These are phyloP conservation scores for Periparus ater DNA, from an alignment of 2,797 vertebrate genomes.

Conservation along the genomic window DNA sequence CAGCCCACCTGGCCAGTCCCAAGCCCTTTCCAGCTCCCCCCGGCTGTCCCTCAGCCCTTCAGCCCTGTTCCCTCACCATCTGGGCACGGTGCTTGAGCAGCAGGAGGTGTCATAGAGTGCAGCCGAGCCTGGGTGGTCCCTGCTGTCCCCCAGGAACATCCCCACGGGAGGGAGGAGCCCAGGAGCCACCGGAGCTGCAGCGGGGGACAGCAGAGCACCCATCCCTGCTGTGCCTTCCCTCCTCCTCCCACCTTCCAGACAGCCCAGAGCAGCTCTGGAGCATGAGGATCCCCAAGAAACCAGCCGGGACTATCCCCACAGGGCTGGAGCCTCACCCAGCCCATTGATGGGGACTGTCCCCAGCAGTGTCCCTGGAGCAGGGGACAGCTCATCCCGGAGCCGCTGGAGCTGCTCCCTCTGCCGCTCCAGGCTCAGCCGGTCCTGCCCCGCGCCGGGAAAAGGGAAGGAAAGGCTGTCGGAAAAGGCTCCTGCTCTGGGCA, in stretches of 20 bases:
- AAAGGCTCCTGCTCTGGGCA: too few species aligned
- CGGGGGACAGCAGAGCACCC: not conserved
- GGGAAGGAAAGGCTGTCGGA: not conserved
- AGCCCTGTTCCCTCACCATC: not conserved
- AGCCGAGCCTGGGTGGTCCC: not conserved
- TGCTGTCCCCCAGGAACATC: not conserved
- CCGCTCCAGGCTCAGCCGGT: not conserved
- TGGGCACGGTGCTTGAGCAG: not conserved
- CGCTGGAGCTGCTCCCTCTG: not conserved
- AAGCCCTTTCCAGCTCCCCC: too few species aligned
- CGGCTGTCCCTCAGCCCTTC: too few species aligned
- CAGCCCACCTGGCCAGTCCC: too few species aligned
- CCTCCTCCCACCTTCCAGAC: too few species aligned
- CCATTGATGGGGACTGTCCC: accelerated
- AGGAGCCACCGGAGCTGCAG: not conserved
- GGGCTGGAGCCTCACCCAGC: not conserved
- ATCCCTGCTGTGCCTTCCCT: not conserved
- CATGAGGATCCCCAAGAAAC: too few species aligned
- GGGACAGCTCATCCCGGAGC: not conserved
- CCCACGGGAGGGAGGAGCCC: not conserved
- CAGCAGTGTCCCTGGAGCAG: not conserved
- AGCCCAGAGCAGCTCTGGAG: not conserved
- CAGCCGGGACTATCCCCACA: not conserved
- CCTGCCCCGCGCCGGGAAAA: not conserved
- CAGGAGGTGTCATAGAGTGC: not conserved